A percentile compares a stretch with the other conserved stretches of the same genome.
phyloP scores from a whole-genome alignment of 2,113 vertebrate genomes.

The Opisthocomus hoazin region DNA sequence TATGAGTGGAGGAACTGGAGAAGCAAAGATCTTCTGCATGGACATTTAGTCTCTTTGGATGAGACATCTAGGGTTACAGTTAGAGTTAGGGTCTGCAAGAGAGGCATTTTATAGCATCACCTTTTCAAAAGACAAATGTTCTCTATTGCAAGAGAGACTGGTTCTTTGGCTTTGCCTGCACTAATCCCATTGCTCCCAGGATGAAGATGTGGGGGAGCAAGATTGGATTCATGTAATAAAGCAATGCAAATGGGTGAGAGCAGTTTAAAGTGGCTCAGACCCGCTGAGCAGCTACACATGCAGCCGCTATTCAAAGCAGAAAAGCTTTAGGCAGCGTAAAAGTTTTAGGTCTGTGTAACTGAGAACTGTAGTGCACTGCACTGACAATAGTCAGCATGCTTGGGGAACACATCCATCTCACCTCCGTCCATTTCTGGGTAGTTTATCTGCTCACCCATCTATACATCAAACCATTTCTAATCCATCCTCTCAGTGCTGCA shows the following conservation, averaged over 20 bases:
- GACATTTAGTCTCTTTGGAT: neutral
- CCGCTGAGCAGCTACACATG: neutral
- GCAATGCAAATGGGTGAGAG: neutral
- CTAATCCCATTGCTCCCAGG: neutral
- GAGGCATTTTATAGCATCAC: neutral
- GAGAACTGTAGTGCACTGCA: neutral
- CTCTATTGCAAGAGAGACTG: neutral
- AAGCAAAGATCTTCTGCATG: neutral
- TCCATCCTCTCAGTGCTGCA: neutral
- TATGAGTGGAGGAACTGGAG: neutral
- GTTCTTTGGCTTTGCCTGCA: neutral
- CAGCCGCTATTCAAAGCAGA: neutral
- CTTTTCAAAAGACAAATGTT: neutral
- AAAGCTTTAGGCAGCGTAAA: neutral
- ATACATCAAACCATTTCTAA: constrained; percentile 22
- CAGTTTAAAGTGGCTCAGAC: neutral
- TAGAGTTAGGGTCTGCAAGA: neutral
- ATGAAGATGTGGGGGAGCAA: neutral
- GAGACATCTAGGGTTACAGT: neutral
- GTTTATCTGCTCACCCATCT: neutral
- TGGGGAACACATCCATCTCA: neutral
- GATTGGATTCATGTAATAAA: neutral
- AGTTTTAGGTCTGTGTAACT: neutral
- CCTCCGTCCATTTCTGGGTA: constrained; percentile 3
- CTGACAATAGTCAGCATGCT: neutral